Evolutionary conservation across 2,113 vertebrate species (phyloP), one percentile per base, ranked within the genome.

Genomic region (Pipa parva): DNA sequence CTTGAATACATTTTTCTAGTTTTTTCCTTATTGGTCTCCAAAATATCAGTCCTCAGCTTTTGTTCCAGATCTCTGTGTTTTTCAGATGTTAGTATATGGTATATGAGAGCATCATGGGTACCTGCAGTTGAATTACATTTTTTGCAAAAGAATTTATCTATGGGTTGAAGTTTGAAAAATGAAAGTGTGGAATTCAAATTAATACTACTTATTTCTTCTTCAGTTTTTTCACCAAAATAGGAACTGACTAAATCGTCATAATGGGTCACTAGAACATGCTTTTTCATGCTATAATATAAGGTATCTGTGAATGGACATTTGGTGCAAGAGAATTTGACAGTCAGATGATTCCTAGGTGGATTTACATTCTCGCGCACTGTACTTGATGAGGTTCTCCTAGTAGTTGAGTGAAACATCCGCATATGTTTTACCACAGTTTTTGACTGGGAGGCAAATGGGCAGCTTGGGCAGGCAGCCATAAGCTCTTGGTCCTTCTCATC

Each of bases 61-160:
- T 88, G 84, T 64, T 90, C 92, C 74, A 97, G 68, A 49, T 92
- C 87, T 74, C 90, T 84, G 79, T 99, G 97, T 7, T 75, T 79
- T 18, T 96, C 93, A 1, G 93, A 89, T 1, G 91, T 90, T 74
- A 98, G 72, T 72, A 99, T 80, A 62, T 99, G 97, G 66, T 92
- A 97, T 72, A 98, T 84, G 72, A 99, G 80, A 48, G 94, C 92
- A 57, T 98, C 95, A 0, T 89, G 84, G 51, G 75, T 94, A 70
- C 89, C 89, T 7, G 92, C 90, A 58, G 77, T 80, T 52, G 87
- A 76, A 2, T 80, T 86, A 48, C 97, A 99, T 39, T 91, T 90
- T 73, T 95, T 99, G 81, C 97, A 99, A 75, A 89, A 97, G 71
- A 92, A 91, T 52, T 85, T 82, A 49, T 78, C 1, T 10, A 76